Percentiles rank a stretch among this genome's conserved stretches.
Evolutionary conservation across 2,888 invertebrate genomes (phyloP).

Genomic region (Lingula anatina): DNA sequence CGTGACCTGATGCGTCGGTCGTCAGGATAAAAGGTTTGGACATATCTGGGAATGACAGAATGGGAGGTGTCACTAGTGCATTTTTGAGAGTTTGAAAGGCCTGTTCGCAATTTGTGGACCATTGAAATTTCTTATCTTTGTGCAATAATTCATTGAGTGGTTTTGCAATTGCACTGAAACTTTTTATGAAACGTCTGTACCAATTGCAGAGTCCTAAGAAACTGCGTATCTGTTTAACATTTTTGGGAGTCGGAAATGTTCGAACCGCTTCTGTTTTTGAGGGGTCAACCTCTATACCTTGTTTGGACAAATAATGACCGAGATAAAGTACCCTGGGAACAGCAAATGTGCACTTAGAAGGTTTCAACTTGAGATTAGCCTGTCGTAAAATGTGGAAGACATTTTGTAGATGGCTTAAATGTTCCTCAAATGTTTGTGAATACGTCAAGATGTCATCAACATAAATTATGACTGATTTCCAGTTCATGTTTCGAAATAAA

Average conservation of each 20-base stretch:
- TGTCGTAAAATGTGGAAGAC: constrained; percentile 12
- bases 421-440: constrained; percentile 8
- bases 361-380: constrained; percentile 13
- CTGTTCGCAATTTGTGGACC: constrained; percentile 13
- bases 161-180: constrained; percentile 11
- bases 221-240: constrained; percentile 11
- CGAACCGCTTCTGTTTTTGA: constrained; percentile 12
- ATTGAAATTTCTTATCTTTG: constrained; percentile 10
- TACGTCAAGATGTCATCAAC: constrained; percentile 16
- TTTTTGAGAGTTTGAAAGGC: constrained; percentile 13
- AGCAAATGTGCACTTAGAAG: no score
- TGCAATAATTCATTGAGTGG: constrained; percentile 10
- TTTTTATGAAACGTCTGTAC: constrained; percentile 13
- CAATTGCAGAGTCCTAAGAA: constrained; percentile 17
- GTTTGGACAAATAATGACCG: constrained; percentile 12
- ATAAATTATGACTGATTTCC: constrained; percentile 8
- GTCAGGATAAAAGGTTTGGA: constrained; percentile 12
- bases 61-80: constrained; percentile 11
- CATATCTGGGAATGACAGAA: constrained; percentile 14
- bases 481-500: no score
- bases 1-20: constrained; percentile 13
- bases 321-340: constrained; percentile 11
- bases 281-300: constrained; percentile 13
- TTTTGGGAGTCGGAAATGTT: constrained; percentile 11
- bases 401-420: constrained; percentile 11